Evolutionary conservation across 1,140 invertebrate species (phyloP), one percentile per base, ranked within the genome.

Genomic region (Saxidomus purpurata): DNA sequence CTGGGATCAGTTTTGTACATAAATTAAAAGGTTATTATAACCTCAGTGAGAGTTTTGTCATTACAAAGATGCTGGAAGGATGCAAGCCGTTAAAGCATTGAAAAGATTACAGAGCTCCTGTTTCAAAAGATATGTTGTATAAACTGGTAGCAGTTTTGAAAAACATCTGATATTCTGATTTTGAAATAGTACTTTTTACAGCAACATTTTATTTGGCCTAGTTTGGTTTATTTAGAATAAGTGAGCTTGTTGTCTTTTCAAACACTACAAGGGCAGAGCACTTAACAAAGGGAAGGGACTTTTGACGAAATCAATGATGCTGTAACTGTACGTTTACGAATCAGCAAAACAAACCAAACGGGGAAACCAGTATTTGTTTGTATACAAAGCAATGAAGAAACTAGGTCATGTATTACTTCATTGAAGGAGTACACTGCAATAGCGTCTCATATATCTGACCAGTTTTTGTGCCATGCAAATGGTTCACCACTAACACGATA

Each of bases 41-140:
- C n/a, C 40, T 31, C 22, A 3, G 6, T 8, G 47, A 74, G 22
- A 38, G 8, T 19, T 84, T 84, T 52, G 25, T 28, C 22, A 25
- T 84, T 47, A 84, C 49, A 40, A 84, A 84, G 34, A 69, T 84
- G 22, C 43, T 71, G 1, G 61, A 69, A 49, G 61, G 82, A 19
- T 69, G 82, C 34, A n/a, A 25, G 17, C 17, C 55, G 9, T n/a
- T 34, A 15, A 61, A 34, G 8, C 25, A 52, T 19, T 8, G 19
- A n/a, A 22, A 1, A 8, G 77, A 80, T 38, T 34, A 1, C 8
- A 19, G 69, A 40, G 69, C 52, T 8, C 69, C 84, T n/a, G 25
- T 87, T 13, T 28, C 69, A 43, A 36, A 6, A 13, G 4, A 28
- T n/a, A 61, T 61, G 28, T 47, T 77, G 28, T 17, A 36, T n/a